Conservation (phyloP, 2,888 invertebrate species). For the Drosophila basisetae region DNA sequence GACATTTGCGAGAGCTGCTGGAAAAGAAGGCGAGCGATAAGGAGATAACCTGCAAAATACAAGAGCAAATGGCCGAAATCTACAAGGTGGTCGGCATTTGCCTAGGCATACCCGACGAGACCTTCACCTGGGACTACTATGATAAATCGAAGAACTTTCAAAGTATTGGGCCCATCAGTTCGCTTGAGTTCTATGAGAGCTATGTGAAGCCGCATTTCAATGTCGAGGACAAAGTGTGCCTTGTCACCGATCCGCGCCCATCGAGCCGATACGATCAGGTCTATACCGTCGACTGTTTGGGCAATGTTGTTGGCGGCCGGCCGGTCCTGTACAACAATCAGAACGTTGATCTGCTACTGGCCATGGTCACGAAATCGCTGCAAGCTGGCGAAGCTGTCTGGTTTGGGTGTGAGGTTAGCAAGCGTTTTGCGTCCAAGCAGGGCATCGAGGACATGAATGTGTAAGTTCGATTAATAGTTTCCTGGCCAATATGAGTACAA, state of each 20-base stretch:
- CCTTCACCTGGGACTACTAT: constrained; percentile 93
- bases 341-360: constrained; percentile 91
- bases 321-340: constrained; percentile 95
- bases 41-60: constrained; percentile 88
- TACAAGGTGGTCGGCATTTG: constrained; percentile 94
- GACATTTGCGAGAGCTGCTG: constrained; percentile 89
- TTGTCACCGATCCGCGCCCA: constrained; percentile 94
- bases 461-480: constrained; percentile 86
- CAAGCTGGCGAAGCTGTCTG: constrained; percentile 94
- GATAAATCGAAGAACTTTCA: constrained; percentile 92
- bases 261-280: constrained; percentile 91
- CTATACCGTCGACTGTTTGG: constrained; percentile 94
- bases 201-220: constrained; percentile 92
- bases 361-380: constrained; percentile 91
- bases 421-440: constrained; percentile 91
- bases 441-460: constrained; percentile 92
- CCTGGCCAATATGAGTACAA: background rate
- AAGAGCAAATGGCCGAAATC: constrained; percentile 90
- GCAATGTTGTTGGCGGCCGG: constrained; percentile 94
- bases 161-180: constrained; percentile 90
- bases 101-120: constrained; percentile 91
- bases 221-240: constrained; percentile 94
- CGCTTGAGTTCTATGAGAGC: constrained; percentile 92
- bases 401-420: constrained; percentile 96
- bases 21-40: constrained; percentile 87